Evolutionary conservation across 1,140 invertebrate species (phyloP).

Genomic region (Drosophila littoralis): DNA sequence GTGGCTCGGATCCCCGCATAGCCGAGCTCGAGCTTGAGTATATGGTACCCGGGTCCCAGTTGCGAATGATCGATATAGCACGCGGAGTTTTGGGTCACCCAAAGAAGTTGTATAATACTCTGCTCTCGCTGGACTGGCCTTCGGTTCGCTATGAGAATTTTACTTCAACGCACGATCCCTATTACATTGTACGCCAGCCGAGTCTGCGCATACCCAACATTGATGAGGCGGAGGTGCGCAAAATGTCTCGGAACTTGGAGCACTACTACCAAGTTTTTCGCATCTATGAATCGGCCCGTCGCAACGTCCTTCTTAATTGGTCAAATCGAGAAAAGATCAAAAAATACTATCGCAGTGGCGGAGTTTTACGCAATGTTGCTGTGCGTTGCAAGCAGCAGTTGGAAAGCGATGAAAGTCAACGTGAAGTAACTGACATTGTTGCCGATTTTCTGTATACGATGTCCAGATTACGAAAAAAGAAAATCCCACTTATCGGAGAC

Average conservation of each 20-base stretch:
- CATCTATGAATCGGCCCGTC: constrained; percentile 17
- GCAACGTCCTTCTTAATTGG: background rate
- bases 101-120: constrained; percentile 68
- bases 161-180: constrained; percentile 63
- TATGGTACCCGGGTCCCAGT: constrained; percentile 64
- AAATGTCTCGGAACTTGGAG: constrained; percentile 39
- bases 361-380: background rate
- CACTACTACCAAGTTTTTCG: constrained; percentile 52
- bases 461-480: too few species aligned
- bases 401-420: background rate
- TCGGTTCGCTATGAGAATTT: constrained; percentile 59
- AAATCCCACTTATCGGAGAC: too few species aligned
- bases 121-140: constrained; percentile 65
- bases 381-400: background rate
- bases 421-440: background rate
- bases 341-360: constrained; percentile 6
- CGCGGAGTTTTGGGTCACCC: constrained; percentile 79
- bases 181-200: constrained; percentile 64
- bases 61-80: constrained; percentile 63
- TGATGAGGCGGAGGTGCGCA: constrained; percentile 40
- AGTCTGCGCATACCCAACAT: constrained; percentile 62
- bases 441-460: too few species aligned
- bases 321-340: background rate
- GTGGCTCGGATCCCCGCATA: constrained; percentile 69
- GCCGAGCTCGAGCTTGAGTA: constrained; percentile 71